These are phyloP conservation scores for Cylloceria caligata DNA, from an alignment of 2,888 invertebrate genomes.

Conservation along the genomic window DNA sequence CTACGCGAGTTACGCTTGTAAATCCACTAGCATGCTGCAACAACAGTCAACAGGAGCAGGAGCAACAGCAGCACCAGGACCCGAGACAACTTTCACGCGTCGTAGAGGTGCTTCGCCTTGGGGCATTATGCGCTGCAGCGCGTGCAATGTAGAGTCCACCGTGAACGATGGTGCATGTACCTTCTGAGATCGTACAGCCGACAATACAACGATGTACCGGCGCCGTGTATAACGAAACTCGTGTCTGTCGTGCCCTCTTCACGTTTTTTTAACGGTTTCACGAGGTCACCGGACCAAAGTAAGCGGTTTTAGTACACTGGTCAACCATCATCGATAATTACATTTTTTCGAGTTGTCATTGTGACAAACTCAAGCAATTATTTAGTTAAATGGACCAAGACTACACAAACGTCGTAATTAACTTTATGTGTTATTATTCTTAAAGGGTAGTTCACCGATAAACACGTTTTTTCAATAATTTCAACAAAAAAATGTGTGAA, in stretches of 20 bases:
- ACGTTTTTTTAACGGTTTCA: background rate
- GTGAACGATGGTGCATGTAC: conserved; percentile 47
- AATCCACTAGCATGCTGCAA: conserved; percentile 59
- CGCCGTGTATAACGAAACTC: conserved; percentile 29
- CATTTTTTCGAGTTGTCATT: conserved; percentile 1
- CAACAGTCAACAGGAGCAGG: conserved; percentile 51
- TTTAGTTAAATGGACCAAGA: conserved; percentile 1
- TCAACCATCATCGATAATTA: conserved; percentile 20
- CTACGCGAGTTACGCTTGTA: conserved; percentile 70
- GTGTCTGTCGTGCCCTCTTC: conserved; percentile 23
- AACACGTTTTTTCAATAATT: too few species aligned
- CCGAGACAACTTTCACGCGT: conserved; percentile 71
- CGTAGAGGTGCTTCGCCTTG: conserved; percentile 63
- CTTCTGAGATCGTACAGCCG: conserved; percentile 13
- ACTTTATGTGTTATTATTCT: background rate
- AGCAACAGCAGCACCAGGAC: conserved; percentile 44
- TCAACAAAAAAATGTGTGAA: too few species aligned
- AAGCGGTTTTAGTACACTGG: background rate
- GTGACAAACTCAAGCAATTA: conserved; percentile 6
- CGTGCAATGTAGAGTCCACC: conserved; percentile 43
- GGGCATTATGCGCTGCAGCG: conserved; percentile 33
- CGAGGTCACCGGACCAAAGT: conserved; percentile 24
- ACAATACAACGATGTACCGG: conserved; percentile 12
- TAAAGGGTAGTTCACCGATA: too few species aligned
- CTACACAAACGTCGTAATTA: background rate